phyloP scores from a whole-genome alignment of 2,888 invertebrate species.

The Nomada goodeniana region DNA sequence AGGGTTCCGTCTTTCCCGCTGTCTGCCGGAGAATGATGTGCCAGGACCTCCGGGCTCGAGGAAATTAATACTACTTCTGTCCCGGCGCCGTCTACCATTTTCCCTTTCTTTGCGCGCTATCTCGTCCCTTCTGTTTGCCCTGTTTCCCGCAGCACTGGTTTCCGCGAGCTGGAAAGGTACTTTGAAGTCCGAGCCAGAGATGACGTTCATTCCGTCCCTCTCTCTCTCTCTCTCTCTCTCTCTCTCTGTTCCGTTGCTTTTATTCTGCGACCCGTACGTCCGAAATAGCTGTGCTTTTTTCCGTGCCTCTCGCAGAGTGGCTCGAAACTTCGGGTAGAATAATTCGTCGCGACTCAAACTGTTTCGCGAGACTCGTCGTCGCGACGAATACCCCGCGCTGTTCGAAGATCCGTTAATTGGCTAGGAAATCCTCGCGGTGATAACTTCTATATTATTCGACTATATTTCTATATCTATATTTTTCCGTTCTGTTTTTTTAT shows the following conservation, averaged over 20 bases:
- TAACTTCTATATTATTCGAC: background rate
- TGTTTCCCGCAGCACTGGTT: conserved; percentile 60
- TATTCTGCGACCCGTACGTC: conserved; percentile 6
- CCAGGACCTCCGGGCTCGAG: conserved; percentile 67
- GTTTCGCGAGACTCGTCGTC: background rate
- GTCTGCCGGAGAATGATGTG: conserved; percentile 70
- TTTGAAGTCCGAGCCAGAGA: conserved; percentile 72
- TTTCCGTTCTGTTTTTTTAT: background rate
- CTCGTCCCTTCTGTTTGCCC: conserved; percentile 64
- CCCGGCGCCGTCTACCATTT: conserved; percentile 56
- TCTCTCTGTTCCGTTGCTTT: background rate
- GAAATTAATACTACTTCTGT: conserved; percentile 77
- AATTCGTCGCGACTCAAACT: background rate
- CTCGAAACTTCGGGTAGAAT: background rate
- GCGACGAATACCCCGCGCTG: too few species aligned
- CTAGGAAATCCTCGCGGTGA: background rate
- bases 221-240: background rate
- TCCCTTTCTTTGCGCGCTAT: conserved; percentile 53
- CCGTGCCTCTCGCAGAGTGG: background rate
- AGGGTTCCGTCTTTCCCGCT: conserved; percentile 59
- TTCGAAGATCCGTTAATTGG: background rate
- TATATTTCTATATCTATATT: too few species aligned
- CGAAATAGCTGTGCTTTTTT: background rate
- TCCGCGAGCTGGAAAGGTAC: conserved; percentile 60
- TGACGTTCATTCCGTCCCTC: conserved; percentile 49